phyloP scores from a whole-genome alignment of 92 coral and sea anemone genomes.

The Scolanthus callimorphus region DNA sequence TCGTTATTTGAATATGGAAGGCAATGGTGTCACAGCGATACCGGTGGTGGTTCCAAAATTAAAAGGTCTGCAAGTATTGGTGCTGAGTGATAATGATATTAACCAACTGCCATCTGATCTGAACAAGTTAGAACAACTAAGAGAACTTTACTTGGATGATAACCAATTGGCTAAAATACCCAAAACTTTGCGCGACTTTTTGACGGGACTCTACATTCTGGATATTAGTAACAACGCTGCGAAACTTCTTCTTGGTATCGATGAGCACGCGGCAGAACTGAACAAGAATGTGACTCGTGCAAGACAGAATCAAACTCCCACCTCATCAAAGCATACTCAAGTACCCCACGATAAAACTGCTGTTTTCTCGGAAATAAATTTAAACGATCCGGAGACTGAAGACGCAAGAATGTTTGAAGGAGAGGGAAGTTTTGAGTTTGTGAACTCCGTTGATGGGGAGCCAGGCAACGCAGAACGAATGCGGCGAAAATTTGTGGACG shows the following conservation, averaged over 20 bases:
- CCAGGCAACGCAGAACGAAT: slow-evolving; percentile 31
- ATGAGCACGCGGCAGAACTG: slow-evolving; percentile 9
- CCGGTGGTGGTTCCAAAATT: slow-evolving; percentile 55
- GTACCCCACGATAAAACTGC: slow-evolving; percentile 46
- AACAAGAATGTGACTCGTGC: slow-evolving; percentile 12
- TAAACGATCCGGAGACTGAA: slow-evolving; percentile 38
- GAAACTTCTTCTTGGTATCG: slow-evolving; percentile 11
- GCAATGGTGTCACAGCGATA: slow-evolving; percentile 42
- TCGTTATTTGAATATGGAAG: slow-evolving; percentile 58
- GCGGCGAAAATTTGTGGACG: slow-evolving; percentile 33
- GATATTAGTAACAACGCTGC: slow-evolving; percentile 55
- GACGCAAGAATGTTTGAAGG: slow-evolving; percentile 26
- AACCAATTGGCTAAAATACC: slow-evolving; percentile 56
- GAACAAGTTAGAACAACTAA: slow-evolving; percentile 28
- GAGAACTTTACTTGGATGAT: slow-evolving; percentile 63
- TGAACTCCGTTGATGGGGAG: slow-evolving; percentile 49
- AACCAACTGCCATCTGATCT: slow-evolving; percentile 29
- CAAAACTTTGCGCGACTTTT: slow-evolving; percentile 25
- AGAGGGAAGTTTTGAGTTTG: slow-evolving; percentile 3
- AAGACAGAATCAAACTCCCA: slow-evolving; percentile 4
- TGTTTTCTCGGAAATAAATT: slow-evolving; percentile 70
- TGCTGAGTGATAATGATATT: slow-evolving; percentile 76
- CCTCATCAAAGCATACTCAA: background rate
- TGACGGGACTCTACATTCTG: slow-evolving; percentile 38
- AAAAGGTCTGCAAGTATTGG: slow-evolving; percentile 52